Percentiles rank a stretch among this genome's conserved stretches.
Evolutionary conservation across 1,140 invertebrate genomes (phyloP).

Genomic region (Pteromalus puparum): DNA sequence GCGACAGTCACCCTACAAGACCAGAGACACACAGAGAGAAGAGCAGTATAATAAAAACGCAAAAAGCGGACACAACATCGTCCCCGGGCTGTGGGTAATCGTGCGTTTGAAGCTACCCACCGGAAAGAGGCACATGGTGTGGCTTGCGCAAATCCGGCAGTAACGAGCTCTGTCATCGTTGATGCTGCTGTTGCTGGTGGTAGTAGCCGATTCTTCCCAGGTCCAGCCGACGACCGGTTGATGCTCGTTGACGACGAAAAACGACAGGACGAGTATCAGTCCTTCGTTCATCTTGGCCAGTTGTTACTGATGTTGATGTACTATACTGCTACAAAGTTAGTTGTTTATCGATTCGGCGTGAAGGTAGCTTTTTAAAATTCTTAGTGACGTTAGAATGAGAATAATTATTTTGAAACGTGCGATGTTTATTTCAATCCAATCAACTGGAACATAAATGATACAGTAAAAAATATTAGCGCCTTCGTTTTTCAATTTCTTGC

Average conservation of each 20-base stretch:
- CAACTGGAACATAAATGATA: too few relatives aligned
- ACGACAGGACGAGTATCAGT: neutral
- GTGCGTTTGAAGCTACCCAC: constrained; percentile 55
- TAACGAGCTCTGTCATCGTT: constrained; percentile 55
- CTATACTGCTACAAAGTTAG: too few relatives aligned
- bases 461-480: too few relatives aligned
- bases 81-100: neutral
- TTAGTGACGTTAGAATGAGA: too few relatives aligned
- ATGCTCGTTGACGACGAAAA: neutral
- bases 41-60: neutral
- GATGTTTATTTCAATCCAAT: too few relatives aligned
- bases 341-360: too few relatives aligned
- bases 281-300: constrained; percentile 1
- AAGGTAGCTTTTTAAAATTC: too few relatives aligned
- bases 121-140: constrained; percentile 63
- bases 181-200: neutral
- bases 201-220: neutral
- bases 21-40: neutral
- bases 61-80: neutral
- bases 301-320: neutral
- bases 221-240: neutral
- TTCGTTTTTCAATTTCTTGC: too few relatives aligned
- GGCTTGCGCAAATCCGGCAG: constrained; percentile 59
- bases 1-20: neutral
- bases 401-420: too few relatives aligned